Evolutionary conservation across 2,797 vertebrate species (phyloP).

Genomic region (Okamejei kenojei): DNA sequence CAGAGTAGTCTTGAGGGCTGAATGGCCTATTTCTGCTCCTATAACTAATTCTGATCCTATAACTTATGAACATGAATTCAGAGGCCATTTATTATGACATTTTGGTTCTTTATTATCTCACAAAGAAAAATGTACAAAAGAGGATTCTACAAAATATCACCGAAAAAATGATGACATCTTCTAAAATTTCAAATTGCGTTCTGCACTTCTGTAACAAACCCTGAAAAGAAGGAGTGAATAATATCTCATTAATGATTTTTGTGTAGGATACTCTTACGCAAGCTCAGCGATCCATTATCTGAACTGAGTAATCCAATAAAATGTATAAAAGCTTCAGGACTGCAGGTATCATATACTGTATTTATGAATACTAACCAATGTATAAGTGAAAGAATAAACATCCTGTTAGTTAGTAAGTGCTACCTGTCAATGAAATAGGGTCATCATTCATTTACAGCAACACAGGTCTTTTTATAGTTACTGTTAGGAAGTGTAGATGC

Average conservation of each 20-base stretch:
- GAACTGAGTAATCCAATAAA: not conserved
- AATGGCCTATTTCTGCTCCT: too few species aligned
- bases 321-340: not conserved
- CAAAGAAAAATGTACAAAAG: too few species aligned
- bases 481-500: not conserved
- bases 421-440: not conserved
- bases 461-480: not conserved
- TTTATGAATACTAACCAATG: not conserved
- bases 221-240: not conserved
- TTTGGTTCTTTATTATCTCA: not conserved
- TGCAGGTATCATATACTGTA: not conserved
- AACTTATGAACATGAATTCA: too few species aligned
- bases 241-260: not conserved
- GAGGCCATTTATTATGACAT: not conserved
- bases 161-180: not conserved
- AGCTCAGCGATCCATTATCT: not conserved
- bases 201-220: not conserved
- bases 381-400: conserved; percentile 24
- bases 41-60: too few species aligned
- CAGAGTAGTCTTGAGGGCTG: too few species aligned
- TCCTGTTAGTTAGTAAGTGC: not conserved
- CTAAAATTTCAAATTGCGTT: not conserved
- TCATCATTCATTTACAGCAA: conserved; percentile 13
- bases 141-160: not conserved
- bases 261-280: not conserved